Evolutionary conservation across 1,140 invertebrate species (phyloP).

Genomic region (Coptotermes formosanus): DNA sequence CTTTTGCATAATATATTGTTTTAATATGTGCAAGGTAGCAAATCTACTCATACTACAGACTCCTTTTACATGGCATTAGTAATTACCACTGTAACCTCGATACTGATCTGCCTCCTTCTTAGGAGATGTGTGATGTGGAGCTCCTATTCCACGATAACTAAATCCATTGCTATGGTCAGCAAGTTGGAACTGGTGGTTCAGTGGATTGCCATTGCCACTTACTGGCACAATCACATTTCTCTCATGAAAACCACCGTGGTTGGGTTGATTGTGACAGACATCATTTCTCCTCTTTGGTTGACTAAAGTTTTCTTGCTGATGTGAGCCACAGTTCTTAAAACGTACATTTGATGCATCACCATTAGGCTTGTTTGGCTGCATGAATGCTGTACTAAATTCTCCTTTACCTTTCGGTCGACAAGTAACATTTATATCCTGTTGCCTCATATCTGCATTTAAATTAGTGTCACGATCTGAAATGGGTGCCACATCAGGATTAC

Average conservation of each 20-base stretch:
- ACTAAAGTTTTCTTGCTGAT: background rate
- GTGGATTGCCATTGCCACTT: background rate
- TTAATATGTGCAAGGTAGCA: too few species aligned
- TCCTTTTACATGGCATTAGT: too few species aligned
- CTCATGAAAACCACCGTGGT: background rate
- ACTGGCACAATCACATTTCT: background rate
- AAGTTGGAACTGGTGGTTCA: background rate
- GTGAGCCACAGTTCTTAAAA: background rate
- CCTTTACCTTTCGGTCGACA: background rate
- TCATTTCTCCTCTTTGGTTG: background rate
- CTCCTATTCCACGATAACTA: background rate
- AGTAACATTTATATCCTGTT: background rate
- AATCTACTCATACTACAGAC: too few species aligned
- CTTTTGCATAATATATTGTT: too few species aligned
- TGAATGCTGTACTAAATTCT: background rate
- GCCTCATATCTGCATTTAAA: background rate
- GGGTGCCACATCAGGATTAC: background rate
- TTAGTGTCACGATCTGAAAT: background rate
- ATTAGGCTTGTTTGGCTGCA: background rate
- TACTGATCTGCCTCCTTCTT: background rate
- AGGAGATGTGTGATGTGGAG: background rate
- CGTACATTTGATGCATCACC: background rate
- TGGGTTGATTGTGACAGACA: background rate
- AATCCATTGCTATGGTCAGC: background rate
- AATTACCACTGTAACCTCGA: background rate